A percentile compares a stretch with the other conserved stretches of the same genome.
Conservation (phyloP, 2,797 vertebrate genomes). For the Molossus alvarezi region DNA sequence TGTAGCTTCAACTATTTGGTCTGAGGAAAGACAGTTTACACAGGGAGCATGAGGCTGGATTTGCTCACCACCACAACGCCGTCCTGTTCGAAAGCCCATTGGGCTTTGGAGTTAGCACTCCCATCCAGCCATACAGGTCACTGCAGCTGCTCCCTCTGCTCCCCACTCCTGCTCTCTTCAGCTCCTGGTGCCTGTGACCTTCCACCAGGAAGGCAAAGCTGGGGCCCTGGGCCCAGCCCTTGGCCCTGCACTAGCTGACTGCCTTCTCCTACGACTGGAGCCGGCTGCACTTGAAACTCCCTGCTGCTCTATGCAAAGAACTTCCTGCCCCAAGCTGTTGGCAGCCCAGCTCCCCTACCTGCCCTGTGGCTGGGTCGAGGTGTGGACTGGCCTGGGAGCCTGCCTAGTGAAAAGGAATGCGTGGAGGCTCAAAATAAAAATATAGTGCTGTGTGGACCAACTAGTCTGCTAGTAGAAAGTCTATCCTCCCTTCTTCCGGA, state of each 20-base stretch:
- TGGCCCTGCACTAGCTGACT: neutral
- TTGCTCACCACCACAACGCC: neutral
- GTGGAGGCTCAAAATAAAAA: too few species aligned
- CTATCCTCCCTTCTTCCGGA: neutral
- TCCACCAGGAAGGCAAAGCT: conserved; percentile 9
- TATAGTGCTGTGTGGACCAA: neutral
- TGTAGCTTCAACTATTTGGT: neutral
- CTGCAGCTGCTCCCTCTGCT: neutral
- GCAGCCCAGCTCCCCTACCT: neutral
- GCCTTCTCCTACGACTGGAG: neutral
- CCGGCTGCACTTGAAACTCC: neutral
- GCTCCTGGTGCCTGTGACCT: neutral
- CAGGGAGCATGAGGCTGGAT: neutral
- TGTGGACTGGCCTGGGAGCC: neutral
- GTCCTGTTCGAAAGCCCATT: neutral
- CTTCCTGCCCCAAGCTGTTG: neutral
- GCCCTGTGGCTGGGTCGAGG: neutral
- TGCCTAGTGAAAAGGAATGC: neutral
- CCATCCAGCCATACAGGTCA: neutral
- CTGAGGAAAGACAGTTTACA: conserved; percentile 39
- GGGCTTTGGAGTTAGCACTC: neutral
- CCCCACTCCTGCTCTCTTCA: neutral
- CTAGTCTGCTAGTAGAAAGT: neutral
- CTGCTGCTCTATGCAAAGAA: neutral
- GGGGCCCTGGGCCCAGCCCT: neutral